Conservation (phyloP, 2,888 invertebrate species). For the Leptinotarsa juncta region DNA sequence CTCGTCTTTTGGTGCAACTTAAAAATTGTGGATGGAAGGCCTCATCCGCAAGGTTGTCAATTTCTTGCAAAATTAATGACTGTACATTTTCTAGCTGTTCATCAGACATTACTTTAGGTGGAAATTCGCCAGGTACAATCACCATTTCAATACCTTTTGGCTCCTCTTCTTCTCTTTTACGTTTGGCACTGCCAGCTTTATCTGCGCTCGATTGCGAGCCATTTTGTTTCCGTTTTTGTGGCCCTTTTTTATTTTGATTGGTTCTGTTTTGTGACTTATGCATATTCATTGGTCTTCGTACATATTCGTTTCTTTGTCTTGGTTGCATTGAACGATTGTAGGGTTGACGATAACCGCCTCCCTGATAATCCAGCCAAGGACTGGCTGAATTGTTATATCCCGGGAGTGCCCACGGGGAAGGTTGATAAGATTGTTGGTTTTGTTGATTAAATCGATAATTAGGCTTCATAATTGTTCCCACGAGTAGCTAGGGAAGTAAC, state of each 20-base stretch:
- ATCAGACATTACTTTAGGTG: conserved; percentile 29
- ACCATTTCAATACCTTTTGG: conserved; percentile 30
- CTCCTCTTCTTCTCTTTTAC: conserved; percentile 21
- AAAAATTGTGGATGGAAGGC: conserved; percentile 35
- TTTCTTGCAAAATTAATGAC: conserved; percentile 28
- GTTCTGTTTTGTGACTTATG: conserved; percentile 6
- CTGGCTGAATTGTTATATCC: conserved; percentile 24
- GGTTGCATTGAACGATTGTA: conserved; percentile 1
- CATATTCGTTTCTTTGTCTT: conserved; percentile 4
- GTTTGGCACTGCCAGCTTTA: background rate
- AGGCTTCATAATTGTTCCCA: conserved; percentile 39
- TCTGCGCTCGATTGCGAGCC: background rate
- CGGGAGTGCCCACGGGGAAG: conserved; percentile 13
- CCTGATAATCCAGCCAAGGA: conserved; percentile 19
- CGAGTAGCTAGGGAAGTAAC: conserved; percentile 42
- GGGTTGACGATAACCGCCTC: conserved; percentile 5
- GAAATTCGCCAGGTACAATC: conserved; percentile 34
- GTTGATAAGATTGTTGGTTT: conserved; percentile 23
- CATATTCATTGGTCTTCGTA: conserved; percentile 1
- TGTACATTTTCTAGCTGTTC: conserved; percentile 27
- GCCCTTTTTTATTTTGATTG: conserved; percentile 12
- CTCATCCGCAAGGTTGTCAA: conserved; percentile 28
- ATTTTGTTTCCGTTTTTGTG: conserved; percentile 10
- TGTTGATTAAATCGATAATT: conserved; percentile 35
- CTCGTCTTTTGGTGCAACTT: conserved; percentile 30